Conservation (phyloP, 2,888 invertebrate species). For the Microchrysa polita region DNA sequence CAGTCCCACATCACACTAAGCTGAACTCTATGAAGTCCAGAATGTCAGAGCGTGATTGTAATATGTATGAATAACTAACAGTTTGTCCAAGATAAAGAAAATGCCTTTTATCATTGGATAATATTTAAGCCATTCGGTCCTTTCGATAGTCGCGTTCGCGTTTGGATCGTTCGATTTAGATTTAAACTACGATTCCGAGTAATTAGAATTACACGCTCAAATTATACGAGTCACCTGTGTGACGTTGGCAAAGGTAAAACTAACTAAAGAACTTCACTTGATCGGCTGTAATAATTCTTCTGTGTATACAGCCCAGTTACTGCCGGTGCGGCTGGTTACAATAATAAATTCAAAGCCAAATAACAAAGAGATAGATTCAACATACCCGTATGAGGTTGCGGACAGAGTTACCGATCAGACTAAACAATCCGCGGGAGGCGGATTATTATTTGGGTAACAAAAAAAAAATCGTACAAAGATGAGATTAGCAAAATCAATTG, state of each 20-base stretch:
- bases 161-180: conserved; percentile 9
- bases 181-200: background rate
- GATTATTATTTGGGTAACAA: too few relatives aligned
- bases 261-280: conserved; percentile 3
- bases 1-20: background rate
- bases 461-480: too few relatives aligned
- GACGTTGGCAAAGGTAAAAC: conserved; percentile 5
- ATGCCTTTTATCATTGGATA: background rate
- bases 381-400: background rate
- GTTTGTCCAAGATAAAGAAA: too few relatives aligned
- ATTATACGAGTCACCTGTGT: background rate
- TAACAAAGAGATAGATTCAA: background rate
- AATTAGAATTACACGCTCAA: background rate
- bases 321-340: too few relatives aligned
- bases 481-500: too few relatives aligned
- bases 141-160: background rate
- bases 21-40: background rate
- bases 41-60: conserved; percentile 7
- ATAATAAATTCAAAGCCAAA: too few relatives aligned
- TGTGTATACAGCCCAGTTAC: conserved; percentile 23
- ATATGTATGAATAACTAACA: background rate
- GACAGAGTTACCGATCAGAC: conserved; percentile 4
- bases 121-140: too few relatives aligned
- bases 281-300: conserved; percentile 21
- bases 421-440: too few relatives aligned